Conservation (phyloP, 2,888 invertebrate species). For the Erynnis tages region DNA sequence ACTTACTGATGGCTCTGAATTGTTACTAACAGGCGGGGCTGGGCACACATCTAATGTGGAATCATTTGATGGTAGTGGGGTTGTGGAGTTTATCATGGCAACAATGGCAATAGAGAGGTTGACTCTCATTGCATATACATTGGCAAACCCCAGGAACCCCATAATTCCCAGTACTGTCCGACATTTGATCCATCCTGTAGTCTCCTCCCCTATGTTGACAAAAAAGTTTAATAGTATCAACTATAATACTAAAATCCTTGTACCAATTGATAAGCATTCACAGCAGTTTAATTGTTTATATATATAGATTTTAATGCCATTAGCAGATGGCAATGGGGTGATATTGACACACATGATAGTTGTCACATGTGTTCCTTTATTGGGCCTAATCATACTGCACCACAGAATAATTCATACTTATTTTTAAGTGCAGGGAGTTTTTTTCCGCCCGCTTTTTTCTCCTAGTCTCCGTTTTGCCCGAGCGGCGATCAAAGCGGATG, state of each 20-base stretch:
- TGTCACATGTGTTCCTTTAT: too few relatives aligned
- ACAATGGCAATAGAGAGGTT: slow-evolving; percentile 97
- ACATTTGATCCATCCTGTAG: slow-evolving; percentile 85
- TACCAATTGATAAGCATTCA: too few relatives aligned
- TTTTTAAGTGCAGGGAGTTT: too few relatives aligned
- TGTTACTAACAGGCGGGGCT: slow-evolving; percentile 62
- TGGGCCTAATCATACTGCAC: too few relatives aligned
- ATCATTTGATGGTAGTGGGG: slow-evolving; percentile 77
- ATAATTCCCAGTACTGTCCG: slow-evolving; percentile 90
- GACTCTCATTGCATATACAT: slow-evolving; percentile 94
- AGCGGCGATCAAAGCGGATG: too few relatives aligned
- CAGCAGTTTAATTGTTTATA: too few relatives aligned
- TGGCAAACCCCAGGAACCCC: slow-evolving; percentile 93
- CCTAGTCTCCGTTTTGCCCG: too few relatives aligned
- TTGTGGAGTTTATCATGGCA: slow-evolving; percentile 93
- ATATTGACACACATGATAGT: too few relatives aligned
- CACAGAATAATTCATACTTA: too few relatives aligned
- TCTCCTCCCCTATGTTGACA: slow-evolving; percentile 75
- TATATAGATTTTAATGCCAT: too few relatives aligned
- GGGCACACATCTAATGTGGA: slow-evolving; percentile 84
- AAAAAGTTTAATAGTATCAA: slow-evolving; percentile 26
- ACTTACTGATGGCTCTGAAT: slow-evolving; percentile 65
- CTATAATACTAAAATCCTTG: background rate
- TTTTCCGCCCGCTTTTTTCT: too few relatives aligned
- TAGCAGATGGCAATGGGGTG: too few relatives aligned